These are phyloP conservation scores for Phortica variegata DNA, from an alignment of 1,140 invertebrate genomes.

Conservation along the genomic window DNA sequence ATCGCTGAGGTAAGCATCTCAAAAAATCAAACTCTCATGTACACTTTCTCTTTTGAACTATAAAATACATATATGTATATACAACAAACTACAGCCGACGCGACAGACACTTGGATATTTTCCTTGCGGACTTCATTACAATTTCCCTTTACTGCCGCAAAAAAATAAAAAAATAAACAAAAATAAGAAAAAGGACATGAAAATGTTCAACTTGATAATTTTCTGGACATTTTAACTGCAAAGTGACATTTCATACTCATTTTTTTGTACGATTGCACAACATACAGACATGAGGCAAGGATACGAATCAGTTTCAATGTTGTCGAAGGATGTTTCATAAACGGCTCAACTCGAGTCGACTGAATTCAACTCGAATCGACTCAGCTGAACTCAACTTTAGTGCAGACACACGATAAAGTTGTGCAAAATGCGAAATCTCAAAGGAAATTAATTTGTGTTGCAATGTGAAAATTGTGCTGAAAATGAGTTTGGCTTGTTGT, in stretches of 20 bases:
- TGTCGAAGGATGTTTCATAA: background rate
- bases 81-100: too few relatives aligned
- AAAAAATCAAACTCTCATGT: too few relatives aligned
- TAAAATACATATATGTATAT: too few relatives aligned
- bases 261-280: conserved; percentile 23
- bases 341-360: background rate
- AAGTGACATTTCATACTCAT: conserved; percentile 43
- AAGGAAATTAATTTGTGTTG: conserved; percentile 52
- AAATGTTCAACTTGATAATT: conserved; percentile 47
- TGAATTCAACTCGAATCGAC: conserved; percentile 27
- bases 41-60: too few relatives aligned
- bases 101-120: too few relatives aligned
- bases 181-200: conserved; percentile 20
- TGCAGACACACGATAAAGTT: conserved; percentile 41
- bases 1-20: too few relatives aligned
- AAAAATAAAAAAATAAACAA: conserved; percentile 8
- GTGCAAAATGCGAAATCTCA: conserved; percentile 43
- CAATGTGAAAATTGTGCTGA: conserved; percentile 46
- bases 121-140: conserved; percentile 44
- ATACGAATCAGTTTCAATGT: too few relatives aligned
- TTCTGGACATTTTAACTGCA: conserved; percentile 45
- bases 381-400: conserved; percentile 45
- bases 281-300: conserved; percentile 3
- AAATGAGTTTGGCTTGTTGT: conserved; percentile 44
- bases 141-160: conserved; percentile 21